Conservation (phyloP, 1,140 invertebrate species). For the Eupeodes corollae region DNA sequence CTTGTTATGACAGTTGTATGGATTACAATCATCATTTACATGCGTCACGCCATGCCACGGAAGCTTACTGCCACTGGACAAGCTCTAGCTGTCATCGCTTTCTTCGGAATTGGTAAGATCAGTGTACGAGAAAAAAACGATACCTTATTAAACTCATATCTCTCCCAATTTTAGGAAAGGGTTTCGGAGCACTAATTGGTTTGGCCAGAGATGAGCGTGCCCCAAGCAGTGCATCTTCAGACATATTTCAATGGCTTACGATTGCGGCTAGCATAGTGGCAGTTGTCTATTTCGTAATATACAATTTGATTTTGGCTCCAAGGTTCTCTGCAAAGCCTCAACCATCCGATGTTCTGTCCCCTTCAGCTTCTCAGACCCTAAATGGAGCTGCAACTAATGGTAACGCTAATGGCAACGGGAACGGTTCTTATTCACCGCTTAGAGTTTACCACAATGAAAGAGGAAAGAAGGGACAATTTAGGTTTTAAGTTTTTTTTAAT, state of each 20-base stretch:
- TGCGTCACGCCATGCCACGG: conserved; percentile 65
- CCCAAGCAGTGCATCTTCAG: conserved; percentile 22
- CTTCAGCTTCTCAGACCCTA: conserved; percentile 37
- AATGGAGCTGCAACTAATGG: conserved; percentile 33
- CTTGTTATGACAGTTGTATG: conserved; percentile 73
- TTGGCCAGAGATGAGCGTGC: conserved; percentile 40
- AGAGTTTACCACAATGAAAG: conserved; percentile 65
- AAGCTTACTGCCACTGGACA: conserved; percentile 72
- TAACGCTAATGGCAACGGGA: conserved; percentile 37
- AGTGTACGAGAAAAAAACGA: not conserved
- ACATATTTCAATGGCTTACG: conserved; percentile 48
- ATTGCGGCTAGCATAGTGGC: conserved; percentile 49
- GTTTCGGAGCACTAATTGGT: conserved; percentile 51
- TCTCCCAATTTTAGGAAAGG: conserved; percentile 42
- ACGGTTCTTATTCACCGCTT: conserved; percentile 61
- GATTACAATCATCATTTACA: conserved; percentile 70
- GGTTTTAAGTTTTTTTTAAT: conserved; percentile 45
- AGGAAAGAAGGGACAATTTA: conserved; percentile 64
- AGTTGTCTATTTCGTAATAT: conserved; percentile 52
- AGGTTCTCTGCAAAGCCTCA: conserved; percentile 51
- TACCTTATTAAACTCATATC: not conserved
- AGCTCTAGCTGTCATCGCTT: conserved; percentile 66
- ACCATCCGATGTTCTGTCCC: conserved; percentile 41
- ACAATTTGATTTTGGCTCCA: conserved; percentile 58
- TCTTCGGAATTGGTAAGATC: conserved; percentile 59